Conservation (phyloP, 2,113 vertebrate genomes). For the Zootoca vivipara region DNA sequence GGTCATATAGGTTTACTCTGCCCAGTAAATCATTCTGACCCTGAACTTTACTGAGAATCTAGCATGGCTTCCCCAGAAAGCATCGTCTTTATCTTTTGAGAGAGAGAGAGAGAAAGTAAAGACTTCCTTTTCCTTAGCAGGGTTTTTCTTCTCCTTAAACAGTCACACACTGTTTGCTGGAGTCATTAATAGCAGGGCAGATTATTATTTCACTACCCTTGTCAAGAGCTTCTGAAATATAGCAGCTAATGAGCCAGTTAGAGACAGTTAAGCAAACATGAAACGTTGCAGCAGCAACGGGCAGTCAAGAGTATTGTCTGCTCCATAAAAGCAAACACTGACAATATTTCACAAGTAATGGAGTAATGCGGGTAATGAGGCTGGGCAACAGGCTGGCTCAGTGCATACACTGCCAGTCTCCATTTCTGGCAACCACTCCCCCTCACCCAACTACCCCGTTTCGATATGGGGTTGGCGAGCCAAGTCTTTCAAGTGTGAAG, state of each 20-base stretch:
- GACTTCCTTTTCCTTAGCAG: not conserved
- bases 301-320: not conserved
- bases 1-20: not conserved
- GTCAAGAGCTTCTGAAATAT: not conserved
- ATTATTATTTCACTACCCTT: not conserved
- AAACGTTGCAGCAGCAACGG: conserved; percentile 1
- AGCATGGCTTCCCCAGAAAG: not conserved
- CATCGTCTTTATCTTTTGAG: not conserved
- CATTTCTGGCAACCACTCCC: not conserved
- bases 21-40: not conserved
- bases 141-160: not conserved
- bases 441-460: not conserved
- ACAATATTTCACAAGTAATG: conserved; percentile 17
- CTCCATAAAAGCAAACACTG: not conserved
- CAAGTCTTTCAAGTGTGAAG: not conserved
- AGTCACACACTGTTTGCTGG: not conserved
- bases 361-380: not conserved
- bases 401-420: not conserved
- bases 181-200: not conserved
- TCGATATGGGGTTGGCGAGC: not conserved
- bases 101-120: not conserved
- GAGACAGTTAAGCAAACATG: conserved; percentile 5
- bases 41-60: not conserved
- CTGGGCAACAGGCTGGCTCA: not conserved
- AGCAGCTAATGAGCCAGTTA: conserved; percentile 2